Conservation (phyloP, 2,888 invertebrate species). For the Tineola bisselliella region DNA sequence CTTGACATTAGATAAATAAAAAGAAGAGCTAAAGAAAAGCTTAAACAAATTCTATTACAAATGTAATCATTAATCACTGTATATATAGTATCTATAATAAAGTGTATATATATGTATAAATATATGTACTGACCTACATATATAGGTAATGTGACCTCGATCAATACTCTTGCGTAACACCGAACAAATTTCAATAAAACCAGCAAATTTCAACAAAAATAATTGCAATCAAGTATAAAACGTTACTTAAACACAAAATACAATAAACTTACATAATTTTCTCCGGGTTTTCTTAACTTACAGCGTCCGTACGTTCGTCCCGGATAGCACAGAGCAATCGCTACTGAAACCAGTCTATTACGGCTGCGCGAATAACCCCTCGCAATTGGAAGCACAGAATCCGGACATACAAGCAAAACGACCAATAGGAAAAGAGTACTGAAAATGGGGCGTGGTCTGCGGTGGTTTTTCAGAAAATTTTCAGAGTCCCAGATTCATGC, state of each 20-base stretch:
- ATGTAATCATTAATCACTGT: too few relatives aligned
- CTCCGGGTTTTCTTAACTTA: background rate
- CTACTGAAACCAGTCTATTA: conserved; percentile 19
- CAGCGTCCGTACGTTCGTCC: background rate
- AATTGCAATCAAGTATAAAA: background rate
- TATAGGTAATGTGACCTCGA: background rate
- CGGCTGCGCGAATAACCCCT: conserved; percentile 55
- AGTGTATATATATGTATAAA: background rate
- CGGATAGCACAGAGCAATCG: background rate
- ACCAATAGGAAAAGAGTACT: conserved; percentile 45
- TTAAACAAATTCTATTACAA: too few relatives aligned
- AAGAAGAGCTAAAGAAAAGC: too few relatives aligned
- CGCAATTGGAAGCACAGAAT: conserved; percentile 46
- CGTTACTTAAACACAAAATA: background rate
- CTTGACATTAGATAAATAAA: too few relatives aligned
- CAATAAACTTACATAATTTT: background rate
- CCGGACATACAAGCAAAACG: conserved; percentile 39
- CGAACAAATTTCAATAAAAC: background rate
- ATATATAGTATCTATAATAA: background rate
- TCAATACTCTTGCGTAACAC: background rate
- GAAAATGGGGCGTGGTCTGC: conserved; percentile 22
- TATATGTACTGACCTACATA: background rate
- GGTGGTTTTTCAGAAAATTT: conserved; percentile 7
- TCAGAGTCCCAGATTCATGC: background rate
- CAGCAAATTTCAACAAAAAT: background rate